These are phyloP conservation scores for Hipposideros larvatus DNA, from an alignment of 2,797 vertebrate species.

Conservation along the genomic window DNA sequence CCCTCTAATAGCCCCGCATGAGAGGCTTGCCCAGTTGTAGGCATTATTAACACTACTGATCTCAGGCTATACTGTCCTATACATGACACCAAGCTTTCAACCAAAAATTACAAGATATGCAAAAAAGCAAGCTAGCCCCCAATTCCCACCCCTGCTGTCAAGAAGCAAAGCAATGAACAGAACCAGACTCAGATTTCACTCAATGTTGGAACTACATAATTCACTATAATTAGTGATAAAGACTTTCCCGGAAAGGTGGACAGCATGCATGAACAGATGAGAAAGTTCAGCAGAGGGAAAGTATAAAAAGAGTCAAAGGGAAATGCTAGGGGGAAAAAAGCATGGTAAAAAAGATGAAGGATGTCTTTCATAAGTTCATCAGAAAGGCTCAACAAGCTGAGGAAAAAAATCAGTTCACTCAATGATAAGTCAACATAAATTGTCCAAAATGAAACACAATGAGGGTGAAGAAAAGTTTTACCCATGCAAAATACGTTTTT, in stretches of 20 bases:
- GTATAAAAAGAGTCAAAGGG: background rate
- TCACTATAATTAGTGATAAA: background rate
- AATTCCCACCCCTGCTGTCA: background rate
- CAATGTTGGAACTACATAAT: background rate
- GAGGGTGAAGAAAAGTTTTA: background rate
- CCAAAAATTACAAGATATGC: background rate
- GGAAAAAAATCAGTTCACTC: background rate
- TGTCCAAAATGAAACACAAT: background rate
- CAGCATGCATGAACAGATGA: background rate
- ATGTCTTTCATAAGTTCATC: background rate
- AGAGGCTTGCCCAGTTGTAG: background rate
- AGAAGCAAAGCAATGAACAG: constrained; percentile 3
- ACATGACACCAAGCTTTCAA: background rate
- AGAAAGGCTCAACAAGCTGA: background rate
- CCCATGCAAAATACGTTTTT: background rate
- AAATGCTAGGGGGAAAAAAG: background rate
- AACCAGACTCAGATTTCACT: background rate
- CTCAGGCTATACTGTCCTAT: too few species aligned
- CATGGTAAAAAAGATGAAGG: background rate
- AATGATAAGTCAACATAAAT: background rate
- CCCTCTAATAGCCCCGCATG: background rate
- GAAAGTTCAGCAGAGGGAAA: background rate
- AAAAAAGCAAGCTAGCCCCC: background rate
- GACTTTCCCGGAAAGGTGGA: background rate
- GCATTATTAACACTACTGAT: background rate